These are phyloP conservation scores for Mactromeris polynyma DNA, from an alignment of 2,888 invertebrate species.

Conservation along the genomic window DNA sequence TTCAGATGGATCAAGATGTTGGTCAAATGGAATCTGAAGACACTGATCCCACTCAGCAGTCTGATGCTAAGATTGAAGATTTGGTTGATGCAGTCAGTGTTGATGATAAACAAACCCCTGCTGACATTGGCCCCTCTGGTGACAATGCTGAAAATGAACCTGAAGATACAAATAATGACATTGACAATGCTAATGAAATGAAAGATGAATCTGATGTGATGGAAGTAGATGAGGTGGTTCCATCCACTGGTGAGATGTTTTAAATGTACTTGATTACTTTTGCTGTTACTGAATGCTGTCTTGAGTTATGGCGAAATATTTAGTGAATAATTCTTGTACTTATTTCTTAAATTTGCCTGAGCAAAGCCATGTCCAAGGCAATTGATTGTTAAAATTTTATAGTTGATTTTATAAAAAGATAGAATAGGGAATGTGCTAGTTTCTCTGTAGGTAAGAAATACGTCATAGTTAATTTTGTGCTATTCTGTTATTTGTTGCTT, in stretches of 20 bases:
- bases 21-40: background rate
- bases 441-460: too few relatives aligned
- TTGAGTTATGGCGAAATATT: too few relatives aligned
- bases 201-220: constrained; percentile 8
- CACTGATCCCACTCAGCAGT: background rate
- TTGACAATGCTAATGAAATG: background rate
- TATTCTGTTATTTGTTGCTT: too few relatives aligned
- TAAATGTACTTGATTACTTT: too few relatives aligned
- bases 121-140: background rate
- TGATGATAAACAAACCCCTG: background rate
- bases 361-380: too few relatives aligned
- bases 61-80: background rate
- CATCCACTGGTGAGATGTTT: background rate
- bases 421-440: too few relatives aligned
- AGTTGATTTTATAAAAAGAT: too few relatives aligned
- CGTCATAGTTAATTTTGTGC: too few relatives aligned
- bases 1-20: constrained; percentile 2
- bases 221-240: constrained; percentile 27
- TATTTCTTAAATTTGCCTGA: too few relatives aligned
- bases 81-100: background rate
- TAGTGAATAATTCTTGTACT: too few relatives aligned
- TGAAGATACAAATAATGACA: background rate
- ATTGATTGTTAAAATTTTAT: too few relatives aligned
- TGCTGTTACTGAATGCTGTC: too few relatives aligned
- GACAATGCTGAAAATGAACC: background rate